Evolutionary conservation across 2,797 vertebrate species (phyloP).

Genomic region (Spondyliosoma cantharus): DNA sequence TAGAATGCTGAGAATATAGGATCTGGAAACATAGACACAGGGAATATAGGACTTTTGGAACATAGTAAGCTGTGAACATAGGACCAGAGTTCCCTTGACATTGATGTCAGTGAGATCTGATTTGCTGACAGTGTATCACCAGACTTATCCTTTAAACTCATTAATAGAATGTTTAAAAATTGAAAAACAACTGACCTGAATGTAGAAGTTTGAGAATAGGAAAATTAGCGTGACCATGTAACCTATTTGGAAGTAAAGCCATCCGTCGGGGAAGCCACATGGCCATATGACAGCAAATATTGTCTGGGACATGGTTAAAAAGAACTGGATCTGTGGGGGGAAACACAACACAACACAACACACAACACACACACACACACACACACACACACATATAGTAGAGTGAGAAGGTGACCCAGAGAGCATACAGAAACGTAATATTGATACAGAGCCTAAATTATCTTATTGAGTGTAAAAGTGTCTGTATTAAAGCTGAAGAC

Average conservation of each 20-base stretch:
- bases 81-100: too few relatives aligned
- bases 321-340: constrained; percentile 90
- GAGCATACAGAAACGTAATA: constrained; percentile 23
- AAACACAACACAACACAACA: constrained; percentile 30
- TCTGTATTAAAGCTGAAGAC: constrained; percentile 13
- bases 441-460: constrained; percentile 64
- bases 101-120: too few relatives aligned
- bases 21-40: too few relatives aligned
- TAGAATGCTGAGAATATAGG: too few relatives aligned
- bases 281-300: constrained; percentile 91
- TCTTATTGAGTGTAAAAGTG: constrained; percentile 12
- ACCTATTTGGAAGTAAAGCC: constrained; percentile 94
- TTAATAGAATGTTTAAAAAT: neutral
- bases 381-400: constrained; percentile 13
- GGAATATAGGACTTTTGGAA: too few relatives aligned
- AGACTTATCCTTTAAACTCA: neutral
- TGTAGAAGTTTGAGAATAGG: constrained; percentile 97
- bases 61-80: too few relatives aligned
- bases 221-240: constrained; percentile 94
- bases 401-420: constrained; percentile 49
- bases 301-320: constrained; percentile 93
- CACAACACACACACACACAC: constrained; percentile 14
- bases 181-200: constrained; percentile 84
- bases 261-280: constrained; percentile 91
- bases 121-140: neutral